Evolutionary conservation across 1,140 invertebrate genomes (phyloP), one percentile per base, ranked within the genome.

Genomic region (Polypedilum vanderplanki): DNA sequence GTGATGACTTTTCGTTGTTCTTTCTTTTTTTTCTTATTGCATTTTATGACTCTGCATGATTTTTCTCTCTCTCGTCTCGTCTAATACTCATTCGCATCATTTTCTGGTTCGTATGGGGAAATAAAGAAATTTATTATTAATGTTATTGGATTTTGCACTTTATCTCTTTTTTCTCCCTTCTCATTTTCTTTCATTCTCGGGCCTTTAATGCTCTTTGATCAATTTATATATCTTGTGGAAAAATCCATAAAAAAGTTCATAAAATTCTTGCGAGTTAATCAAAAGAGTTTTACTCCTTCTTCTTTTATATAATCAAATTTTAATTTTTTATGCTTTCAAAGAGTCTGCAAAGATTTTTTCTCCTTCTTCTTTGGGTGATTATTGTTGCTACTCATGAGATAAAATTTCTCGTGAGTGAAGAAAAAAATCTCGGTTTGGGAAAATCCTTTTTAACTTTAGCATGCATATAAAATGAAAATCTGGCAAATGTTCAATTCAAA

Each of bases 41-140:
- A 57, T 57, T 57, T 57, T 57, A 15, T 15, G 10, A 17, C 10
- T 57, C 10, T 57, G 10, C n/a, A 15, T 12, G 10, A 70, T 18
- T 22, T 9, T 9, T 20, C 2, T 22, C 20, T 18, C 18, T 7
- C 20, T 7, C 65, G 1, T 70, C 17, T 18, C 15, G 17, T 70
- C 65, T 12, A 10, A 20, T 1, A 67, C 15, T 67, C 64, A 67
- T 5, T 70, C 46, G 12, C 46, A 57, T 57, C 46, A 57, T 57
- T 57, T 57, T 57, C 24, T 33, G 24, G n/a, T 57, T 57, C 46
- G 46, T 12, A 57, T 57, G 12, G 46, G 46, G 20, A 70, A 70
- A 70, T 70, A 18, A 70, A 70, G 65, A 70, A 70, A 70, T 70
- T 70, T 18, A 70, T 70, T 70, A 70, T 70, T 70, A 22, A 70